phyloP scores from a whole-genome alignment of 2,113 vertebrate species.

The Macroglossus sobrinus region DNA sequence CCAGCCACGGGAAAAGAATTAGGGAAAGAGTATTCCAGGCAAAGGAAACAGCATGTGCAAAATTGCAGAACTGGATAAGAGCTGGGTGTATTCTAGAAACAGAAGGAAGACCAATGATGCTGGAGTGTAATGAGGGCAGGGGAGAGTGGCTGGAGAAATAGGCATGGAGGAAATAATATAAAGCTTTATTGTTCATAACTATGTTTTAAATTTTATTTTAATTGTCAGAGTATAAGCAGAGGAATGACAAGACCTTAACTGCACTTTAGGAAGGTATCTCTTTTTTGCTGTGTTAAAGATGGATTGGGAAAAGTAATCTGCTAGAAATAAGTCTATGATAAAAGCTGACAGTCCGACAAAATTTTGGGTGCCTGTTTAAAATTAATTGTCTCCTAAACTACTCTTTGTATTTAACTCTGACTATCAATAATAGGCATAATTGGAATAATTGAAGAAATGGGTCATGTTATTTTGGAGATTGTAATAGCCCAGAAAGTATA shows the following conservation, averaged over 20 bases:
- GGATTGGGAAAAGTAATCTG: background rate
- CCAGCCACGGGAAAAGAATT: background rate
- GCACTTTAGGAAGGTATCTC: background rate
- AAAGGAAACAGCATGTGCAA: background rate
- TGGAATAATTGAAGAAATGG: background rate
- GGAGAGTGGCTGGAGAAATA: background rate
- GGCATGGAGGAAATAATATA: background rate
- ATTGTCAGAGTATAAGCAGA: background rate
- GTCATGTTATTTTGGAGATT: background rate
- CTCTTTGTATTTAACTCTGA: conserved; percentile 24
- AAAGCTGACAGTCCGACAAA: background rate
- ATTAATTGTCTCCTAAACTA: background rate
- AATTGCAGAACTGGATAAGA: background rate
- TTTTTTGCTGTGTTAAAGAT: background rate
- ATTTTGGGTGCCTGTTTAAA: conserved; percentile 12
- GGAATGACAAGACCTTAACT: background rate
- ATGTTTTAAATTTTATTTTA: background rate
- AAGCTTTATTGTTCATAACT: background rate
- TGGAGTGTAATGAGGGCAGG: background rate
- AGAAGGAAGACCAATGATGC: background rate
- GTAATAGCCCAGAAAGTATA: background rate
- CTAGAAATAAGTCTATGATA: conserved; percentile 2
- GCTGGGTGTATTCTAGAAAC: background rate
- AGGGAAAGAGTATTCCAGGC: background rate
- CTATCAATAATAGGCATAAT: background rate